These are phyloP conservation scores for Blastobasis adustella DNA, from an alignment of 2,888 invertebrate species.

Conservation along the genomic window DNA sequence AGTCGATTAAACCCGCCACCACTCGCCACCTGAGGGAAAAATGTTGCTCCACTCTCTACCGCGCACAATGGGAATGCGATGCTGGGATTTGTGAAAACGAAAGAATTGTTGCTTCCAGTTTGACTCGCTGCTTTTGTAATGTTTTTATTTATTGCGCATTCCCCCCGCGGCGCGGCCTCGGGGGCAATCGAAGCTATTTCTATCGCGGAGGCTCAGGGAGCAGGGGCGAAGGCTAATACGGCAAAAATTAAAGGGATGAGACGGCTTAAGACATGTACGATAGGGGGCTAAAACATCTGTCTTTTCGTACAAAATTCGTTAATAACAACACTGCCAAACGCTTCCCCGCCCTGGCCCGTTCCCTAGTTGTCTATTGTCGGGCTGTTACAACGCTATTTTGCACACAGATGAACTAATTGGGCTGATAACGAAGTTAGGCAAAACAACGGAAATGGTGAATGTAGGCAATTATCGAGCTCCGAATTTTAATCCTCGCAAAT, in stretches of 20 bases:
- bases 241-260: slow-evolving; percentile 9
- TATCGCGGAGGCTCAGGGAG: not conserved
- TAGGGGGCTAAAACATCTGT: too few relatives aligned
- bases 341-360: too few relatives aligned
- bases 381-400: too few relatives aligned
- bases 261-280: not conserved
- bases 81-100: slow-evolving; percentile 31
- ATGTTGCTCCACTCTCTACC: slow-evolving; percentile 20
- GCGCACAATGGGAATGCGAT: slow-evolving; percentile 33
- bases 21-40: slow-evolving; percentile 42
- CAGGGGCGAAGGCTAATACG: not conserved
- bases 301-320: too few relatives aligned
- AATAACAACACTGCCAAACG: too few relatives aligned
- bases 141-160: slow-evolving; percentile 26
- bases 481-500: too few relatives aligned
- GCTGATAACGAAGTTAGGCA: too few relatives aligned
- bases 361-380: too few relatives aligned
- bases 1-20: slow-evolving; percentile 48
- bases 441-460: too few relatives aligned
- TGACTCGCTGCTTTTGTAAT: slow-evolving; percentile 24
- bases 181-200: slow-evolving; percentile 14
- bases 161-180: slow-evolving; percentile 6
- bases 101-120: slow-evolving; percentile 33
- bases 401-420: too few relatives aligned
- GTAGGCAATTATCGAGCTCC: too few relatives aligned